Conservation (phyloP, 2,113 vertebrate species). For the Platysteira castanea region DNA sequence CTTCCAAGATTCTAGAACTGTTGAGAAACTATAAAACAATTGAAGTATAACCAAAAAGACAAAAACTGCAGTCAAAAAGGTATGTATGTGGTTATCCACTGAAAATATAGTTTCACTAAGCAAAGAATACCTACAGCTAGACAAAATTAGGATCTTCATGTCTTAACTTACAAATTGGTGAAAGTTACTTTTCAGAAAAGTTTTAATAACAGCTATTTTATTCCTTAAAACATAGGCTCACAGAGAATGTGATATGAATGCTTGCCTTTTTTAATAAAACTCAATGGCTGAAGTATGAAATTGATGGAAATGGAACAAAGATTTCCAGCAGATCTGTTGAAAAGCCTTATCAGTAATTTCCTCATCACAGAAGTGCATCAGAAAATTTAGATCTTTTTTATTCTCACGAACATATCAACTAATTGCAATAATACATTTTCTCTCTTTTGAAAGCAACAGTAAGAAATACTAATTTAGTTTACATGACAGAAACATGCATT, state of each 20-base stretch:
- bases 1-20: not conserved
- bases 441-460: not conserved
- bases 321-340: fast-evolving
- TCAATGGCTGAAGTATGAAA: not conserved
- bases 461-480: not conserved
- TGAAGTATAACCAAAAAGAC: not conserved
- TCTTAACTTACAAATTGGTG: not conserved
- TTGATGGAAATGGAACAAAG: not conserved
- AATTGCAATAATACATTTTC: not conserved
- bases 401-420: not conserved
- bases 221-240: not conserved
- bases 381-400: not conserved
- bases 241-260: fast-evolving
- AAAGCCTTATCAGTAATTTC: not conserved
- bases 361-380: not conserved
- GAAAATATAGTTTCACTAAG: not conserved
- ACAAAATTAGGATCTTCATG: not conserved
- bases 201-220: not conserved
- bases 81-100: not conserved
- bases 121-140: not conserved
- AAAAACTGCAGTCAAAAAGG: not conserved
- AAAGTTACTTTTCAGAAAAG: not conserved
- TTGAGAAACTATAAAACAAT: not conserved
- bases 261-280: not conserved
- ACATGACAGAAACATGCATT: not conserved